Conservation (phyloP, 2,888 invertebrate genomes). For the Himalopsyche tibetana region DNA sequence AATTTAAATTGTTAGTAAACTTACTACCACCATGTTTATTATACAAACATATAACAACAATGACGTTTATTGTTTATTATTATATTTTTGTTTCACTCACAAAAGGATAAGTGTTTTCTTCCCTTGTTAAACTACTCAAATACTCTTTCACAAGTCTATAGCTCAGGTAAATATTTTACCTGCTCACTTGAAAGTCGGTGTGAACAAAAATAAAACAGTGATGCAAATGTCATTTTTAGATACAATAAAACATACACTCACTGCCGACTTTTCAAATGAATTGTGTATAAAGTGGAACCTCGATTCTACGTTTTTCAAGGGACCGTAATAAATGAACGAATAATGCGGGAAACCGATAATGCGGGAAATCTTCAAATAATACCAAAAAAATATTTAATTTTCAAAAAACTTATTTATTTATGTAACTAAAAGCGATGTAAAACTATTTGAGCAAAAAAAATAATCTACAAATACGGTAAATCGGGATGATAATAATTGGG, state of each 20-base stretch:
- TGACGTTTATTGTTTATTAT: not conserved
- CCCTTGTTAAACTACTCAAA: slow-evolving; percentile 21
- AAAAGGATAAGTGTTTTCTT: slow-evolving; percentile 8
- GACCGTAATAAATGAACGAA: too few species aligned
- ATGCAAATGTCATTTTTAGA: not conserved
- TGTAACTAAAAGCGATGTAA: too few species aligned
- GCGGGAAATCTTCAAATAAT: too few species aligned
- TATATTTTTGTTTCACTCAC: not conserved
- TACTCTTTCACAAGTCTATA: slow-evolving; percentile 11
- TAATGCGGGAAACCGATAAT: too few species aligned
- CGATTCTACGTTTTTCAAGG: too few species aligned
- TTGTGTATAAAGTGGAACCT: too few species aligned
- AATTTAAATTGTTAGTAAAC: not conserved
- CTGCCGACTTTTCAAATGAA: too few species aligned
- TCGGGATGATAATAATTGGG: too few species aligned
- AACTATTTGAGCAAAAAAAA: too few species aligned
- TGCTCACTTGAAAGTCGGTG: not conserved
- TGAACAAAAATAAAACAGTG: not conserved
- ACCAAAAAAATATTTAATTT: too few species aligned
- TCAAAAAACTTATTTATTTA: too few species aligned
- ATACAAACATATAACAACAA: not conserved
- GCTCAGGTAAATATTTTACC: slow-evolving; percentile 7
- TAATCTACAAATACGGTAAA: too few species aligned
- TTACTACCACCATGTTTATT: not conserved
- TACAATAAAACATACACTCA: not conserved